Evolutionary conservation across 2,113 vertebrate species (phyloP), one percentile per base, ranked within the genome.

Genomic region (Perccottus glenii): DNA sequence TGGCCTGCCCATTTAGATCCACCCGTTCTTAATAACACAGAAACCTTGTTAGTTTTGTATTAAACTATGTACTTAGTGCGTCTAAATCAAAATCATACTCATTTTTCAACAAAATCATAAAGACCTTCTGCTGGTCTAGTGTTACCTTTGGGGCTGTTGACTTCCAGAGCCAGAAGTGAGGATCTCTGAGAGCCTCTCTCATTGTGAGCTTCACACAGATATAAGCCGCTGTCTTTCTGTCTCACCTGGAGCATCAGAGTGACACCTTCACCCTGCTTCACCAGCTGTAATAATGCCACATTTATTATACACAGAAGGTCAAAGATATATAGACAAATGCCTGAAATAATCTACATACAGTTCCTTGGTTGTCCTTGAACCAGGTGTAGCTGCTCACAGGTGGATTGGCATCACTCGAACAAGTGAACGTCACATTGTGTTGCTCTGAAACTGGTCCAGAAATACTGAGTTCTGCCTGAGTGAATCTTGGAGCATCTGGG

Each of bases 331-430:
- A 33, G 7, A 59, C 19, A 27, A 27, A n/a, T n/a, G 47, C 16
- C 5, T 3, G 4, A 53, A 10, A 3, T 11, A 9, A 4, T 19
- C 5, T 61, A 32, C 9, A 11, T 36, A 75, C 63, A 9, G 48
- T 2, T 46, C 78, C 63, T 0, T 0, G 0, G 11, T 42, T 2
- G 0, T 11, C 8, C 48, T 53, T 72, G 70, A 42, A 69, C 84
- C 81, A 86, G 69, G 16, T 51, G 62, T 61, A 79, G 33, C 4
- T 5, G 16, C 9, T 52, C 33, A 74, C 75, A 0, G 69, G 75
- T 0, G 81, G 78, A 78, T 86, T 86, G 1, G 78, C 75, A 0
- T 79, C 56, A 19, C 75, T 81, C 0, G 48, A 69, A 43, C 84
- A 86, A 2, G 44, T 67, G 27, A 86, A 43, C 0, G 2, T 19